Percentiles rank a stretch among this genome's conserved stretches.
These are phyloP conservation scores for Melinaea marsaeus DNA, from an alignment of 2,888 invertebrate species.

Conservation along the genomic window DNA sequence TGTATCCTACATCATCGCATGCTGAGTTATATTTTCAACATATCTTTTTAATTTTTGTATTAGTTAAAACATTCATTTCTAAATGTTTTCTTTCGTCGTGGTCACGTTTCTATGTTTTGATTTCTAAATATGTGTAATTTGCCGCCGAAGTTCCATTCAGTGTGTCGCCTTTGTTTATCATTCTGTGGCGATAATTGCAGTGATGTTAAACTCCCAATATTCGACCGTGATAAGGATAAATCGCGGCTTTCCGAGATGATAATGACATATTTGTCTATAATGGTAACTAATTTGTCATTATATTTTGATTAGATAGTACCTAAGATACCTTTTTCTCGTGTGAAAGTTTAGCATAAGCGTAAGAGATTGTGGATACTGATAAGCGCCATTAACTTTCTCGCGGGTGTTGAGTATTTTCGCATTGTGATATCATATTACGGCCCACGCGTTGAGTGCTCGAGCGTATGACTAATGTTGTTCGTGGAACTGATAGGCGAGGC, in stretches of 20 bases:
- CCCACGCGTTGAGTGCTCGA: conserved; percentile 75
- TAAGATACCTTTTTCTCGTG: conserved; percentile 69
- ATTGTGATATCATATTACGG: conserved; percentile 79
- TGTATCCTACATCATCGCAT: conserved; percentile 77
- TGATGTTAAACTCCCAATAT: conserved; percentile 87
- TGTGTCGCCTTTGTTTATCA: conserved; percentile 96
- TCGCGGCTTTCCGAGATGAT: conserved; percentile 83
- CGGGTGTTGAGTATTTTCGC: conserved; percentile 79
- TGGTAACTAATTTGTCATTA: conserved; percentile 78
- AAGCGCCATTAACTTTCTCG: conserved; percentile 80
- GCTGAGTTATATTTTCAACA: conserved; percentile 75
- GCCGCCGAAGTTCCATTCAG: conserved; percentile 94
- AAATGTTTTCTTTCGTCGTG: conserved; percentile 76
- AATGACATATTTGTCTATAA: conserved; percentile 87
- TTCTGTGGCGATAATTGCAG: conserved; percentile 82
- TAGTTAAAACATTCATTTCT: conserved; percentile 73
- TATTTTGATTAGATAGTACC: conserved; percentile 43
- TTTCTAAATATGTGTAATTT: conserved; percentile 91
- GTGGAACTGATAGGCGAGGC: conserved; percentile 73
- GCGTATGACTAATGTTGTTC: conserved; percentile 77
- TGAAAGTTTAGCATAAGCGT: conserved; percentile 77
- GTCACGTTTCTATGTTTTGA: conserved; percentile 71
- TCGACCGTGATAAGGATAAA: conserved; percentile 85
- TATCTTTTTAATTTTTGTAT: conserved; percentile 72
- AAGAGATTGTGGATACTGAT: conserved; percentile 78